Percentiles rank a stretch among this genome's conserved stretches.
Conservation (phyloP, 2,113 vertebrate genomes). For the Actenoides lindsayi region DNA sequence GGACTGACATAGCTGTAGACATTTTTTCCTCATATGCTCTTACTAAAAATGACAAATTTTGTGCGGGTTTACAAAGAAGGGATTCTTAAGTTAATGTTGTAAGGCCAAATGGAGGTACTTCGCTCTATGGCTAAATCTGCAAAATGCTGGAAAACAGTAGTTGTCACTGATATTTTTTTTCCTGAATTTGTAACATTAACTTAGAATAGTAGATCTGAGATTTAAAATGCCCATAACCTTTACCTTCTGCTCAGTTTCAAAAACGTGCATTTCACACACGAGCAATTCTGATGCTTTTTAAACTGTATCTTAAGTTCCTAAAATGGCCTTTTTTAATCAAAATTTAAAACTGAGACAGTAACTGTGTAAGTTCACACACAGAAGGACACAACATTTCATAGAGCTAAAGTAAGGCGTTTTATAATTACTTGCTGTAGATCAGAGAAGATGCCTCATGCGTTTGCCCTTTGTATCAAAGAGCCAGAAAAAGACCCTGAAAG, state of each 20-base stretch:
- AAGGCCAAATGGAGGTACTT: not conserved
- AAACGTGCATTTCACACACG: not conserved
- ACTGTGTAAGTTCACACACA: not conserved
- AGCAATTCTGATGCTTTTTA: not conserved
- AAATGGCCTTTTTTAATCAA: not conserved
- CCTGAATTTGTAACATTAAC: not conserved
- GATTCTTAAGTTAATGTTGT: not conserved
- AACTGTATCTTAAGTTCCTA: not conserved
- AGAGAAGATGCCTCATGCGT: not conserved
- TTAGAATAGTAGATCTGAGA: not conserved
- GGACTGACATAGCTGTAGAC: not conserved
- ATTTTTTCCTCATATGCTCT: not conserved
- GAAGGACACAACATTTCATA: not conserved
- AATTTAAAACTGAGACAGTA: not conserved
- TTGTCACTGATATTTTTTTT: not conserved
- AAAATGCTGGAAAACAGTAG: not conserved
- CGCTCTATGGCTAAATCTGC: not conserved
- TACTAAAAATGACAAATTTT: not conserved
- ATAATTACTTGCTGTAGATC: not conserved
- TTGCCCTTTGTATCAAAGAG: not conserved
- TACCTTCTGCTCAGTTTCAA: not conserved
- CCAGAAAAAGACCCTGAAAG: not conserved
- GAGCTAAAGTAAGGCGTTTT: not conserved
- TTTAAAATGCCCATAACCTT: not conserved
- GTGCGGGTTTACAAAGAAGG: not conserved